A percentile compares a stretch with the other conserved stretches of the same genome.
Conservation (phyloP, 2,888 invertebrate species). For the Pecten maximus region DNA sequence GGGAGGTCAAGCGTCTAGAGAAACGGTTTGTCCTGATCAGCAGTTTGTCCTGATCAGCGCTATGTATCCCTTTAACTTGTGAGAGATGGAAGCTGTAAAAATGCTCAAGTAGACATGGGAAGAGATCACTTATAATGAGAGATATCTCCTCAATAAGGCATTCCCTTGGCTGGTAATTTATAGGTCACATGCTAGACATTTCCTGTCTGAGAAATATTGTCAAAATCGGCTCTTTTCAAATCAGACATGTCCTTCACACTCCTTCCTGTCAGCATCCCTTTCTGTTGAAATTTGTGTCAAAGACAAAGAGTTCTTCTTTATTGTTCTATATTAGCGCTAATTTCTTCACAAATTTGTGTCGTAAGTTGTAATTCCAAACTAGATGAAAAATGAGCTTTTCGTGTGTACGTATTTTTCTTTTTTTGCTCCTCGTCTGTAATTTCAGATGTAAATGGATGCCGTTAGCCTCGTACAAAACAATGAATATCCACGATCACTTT, state of each 20-base stretch:
- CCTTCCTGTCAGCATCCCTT: neutral
- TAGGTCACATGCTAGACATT: constrained; percentile 7
- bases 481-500: neutral
- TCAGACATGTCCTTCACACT: neutral
- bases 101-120: neutral
- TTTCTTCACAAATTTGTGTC: neutral
- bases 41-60: neutral
- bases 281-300: neutral
- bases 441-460: neutral
- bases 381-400: constrained; percentile 25
- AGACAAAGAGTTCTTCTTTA: neutral
- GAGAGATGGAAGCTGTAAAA: neutral
- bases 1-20: neutral
- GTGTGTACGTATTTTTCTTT: constrained; percentile 6
- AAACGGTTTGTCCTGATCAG: neutral
- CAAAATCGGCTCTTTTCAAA: neutral
- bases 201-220: neutral
- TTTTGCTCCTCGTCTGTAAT: neutral
- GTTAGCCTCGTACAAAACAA: neutral
- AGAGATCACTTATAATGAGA: neutral
- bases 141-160: neutral
- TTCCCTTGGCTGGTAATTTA: neutral
- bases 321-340: neutral
- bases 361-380: neutral
- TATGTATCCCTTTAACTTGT: neutral